Evolutionary conservation across 2,797 vertebrate genomes (phyloP).

Genomic region (Anguilla megastoma): DNA sequence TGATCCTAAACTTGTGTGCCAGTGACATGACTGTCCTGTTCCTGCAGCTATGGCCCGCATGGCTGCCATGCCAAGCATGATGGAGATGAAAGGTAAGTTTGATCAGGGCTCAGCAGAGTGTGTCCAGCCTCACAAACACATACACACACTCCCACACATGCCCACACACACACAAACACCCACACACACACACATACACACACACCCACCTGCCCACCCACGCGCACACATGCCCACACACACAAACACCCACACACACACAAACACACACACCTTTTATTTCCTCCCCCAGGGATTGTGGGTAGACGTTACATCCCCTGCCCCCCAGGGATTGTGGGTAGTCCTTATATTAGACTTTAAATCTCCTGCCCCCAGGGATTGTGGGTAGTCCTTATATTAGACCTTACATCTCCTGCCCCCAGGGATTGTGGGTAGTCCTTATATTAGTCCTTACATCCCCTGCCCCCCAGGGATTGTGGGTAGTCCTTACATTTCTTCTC

Average conservation of each 20-base stretch:
- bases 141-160: no score
- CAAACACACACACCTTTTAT: neutral
- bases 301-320: neutral
- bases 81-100: neutral
- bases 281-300: no score
- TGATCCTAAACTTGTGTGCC: neutral
- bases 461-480: conserved; percentile 34
- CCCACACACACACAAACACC: no score
- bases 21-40: neutral
- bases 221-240: no score
- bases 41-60: neutral
- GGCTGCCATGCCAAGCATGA: neutral
- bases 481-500: neutral
- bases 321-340: neutral
- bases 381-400: neutral
- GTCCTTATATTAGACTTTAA: neutral
- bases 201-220: no score
- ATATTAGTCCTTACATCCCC: conserved; percentile 41
- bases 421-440: neutral
- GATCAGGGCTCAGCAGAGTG: neutral
- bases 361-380: neutral
- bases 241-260: no score
- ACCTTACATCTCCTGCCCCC: neutral
- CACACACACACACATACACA: no score
- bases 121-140: neutral